These are phyloP conservation scores for Stenolophus ochropezus DNA, from an alignment of 2,888 invertebrate species.

Conservation along the genomic window DNA sequence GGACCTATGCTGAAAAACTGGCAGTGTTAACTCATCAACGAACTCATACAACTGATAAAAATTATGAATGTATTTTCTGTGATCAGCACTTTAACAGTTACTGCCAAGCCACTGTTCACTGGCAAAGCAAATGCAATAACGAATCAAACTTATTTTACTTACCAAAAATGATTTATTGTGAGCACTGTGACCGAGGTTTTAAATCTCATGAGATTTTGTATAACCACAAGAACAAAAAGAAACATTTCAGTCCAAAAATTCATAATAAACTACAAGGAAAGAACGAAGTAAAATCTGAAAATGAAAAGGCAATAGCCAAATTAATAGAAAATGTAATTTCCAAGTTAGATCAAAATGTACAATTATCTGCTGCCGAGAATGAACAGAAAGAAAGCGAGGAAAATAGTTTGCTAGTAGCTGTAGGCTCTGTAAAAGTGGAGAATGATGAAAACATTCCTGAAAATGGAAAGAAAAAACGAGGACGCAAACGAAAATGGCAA, in stretches of 20 bases:
- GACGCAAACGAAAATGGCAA: constrained; percentile 70
- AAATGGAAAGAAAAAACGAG: constrained; percentile 68
- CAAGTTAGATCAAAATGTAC: constrained; percentile 65
- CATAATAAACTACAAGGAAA: constrained; percentile 64
- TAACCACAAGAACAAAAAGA: constrained; percentile 76
- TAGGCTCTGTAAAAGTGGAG: constrained; percentile 58
- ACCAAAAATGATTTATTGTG: constrained; percentile 72
- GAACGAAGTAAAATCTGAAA: constrained; percentile 64
- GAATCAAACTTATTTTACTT: constrained; percentile 73
- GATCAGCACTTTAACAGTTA: constrained; percentile 73
- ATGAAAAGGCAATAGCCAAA: constrained; percentile 69
- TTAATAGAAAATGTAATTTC: constrained; percentile 70
- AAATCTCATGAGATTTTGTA: constrained; percentile 75
- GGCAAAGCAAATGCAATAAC: constrained; percentile 73
- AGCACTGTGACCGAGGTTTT: constrained; percentile 73
- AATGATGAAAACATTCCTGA: constrained; percentile 58
- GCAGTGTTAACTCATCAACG: constrained; percentile 72
- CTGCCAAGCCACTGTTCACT: constrained; percentile 76
- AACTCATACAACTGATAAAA: constrained; percentile 72
- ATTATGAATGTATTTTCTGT: constrained; percentile 74
- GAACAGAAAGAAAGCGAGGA: constrained; percentile 49
- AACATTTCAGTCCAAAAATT: constrained; percentile 72
- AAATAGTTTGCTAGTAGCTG: constrained; percentile 49
- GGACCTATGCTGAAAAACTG: constrained; percentile 75
- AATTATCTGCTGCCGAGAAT: constrained; percentile 39